A percentile compares a stretch with the other conserved stretches of the same genome.
phyloP scores from a whole-genome alignment of 2,888 invertebrate genomes.

The Aradus depressus region DNA sequence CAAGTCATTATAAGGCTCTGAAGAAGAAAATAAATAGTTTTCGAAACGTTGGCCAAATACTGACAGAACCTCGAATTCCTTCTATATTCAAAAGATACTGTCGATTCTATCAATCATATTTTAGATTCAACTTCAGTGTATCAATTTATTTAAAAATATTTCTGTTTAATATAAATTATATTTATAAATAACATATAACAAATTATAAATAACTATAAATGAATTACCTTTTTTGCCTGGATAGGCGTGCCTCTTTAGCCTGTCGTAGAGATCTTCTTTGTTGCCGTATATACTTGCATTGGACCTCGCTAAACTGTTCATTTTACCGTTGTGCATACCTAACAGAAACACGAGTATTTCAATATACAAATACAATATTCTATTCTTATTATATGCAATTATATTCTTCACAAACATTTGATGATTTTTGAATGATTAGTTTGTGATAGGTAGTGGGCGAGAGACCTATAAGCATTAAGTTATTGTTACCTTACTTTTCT shows the following conservation, averaged over 20 bases:
- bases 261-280: conserved; percentile 89
- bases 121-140: neutral
- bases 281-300: conserved; percentile 91
- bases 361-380: neutral
- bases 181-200: neutral
- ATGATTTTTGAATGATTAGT: no score
- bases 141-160: conserved; percentile 3
- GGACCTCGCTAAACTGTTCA: conserved; percentile 85
- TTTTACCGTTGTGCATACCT: conserved; percentile 74
- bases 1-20: no score
- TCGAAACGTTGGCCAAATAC: no score
- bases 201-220: neutral
- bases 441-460: no score
- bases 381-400: neutral
- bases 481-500: no score
- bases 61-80: no score
- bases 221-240: conserved; percentile 83
- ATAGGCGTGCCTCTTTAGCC: conserved; percentile 90
- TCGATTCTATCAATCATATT: neutral
- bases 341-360: conserved; percentile 36
- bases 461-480: no score
- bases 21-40: no score
- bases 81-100: no score
- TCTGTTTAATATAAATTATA: neutral
- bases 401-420: no score